Percentiles rank a stretch among this genome's conserved stretches.
Conservation (phyloP, 1,140 invertebrate genomes). For the Brachionus manjavacas region DNA sequence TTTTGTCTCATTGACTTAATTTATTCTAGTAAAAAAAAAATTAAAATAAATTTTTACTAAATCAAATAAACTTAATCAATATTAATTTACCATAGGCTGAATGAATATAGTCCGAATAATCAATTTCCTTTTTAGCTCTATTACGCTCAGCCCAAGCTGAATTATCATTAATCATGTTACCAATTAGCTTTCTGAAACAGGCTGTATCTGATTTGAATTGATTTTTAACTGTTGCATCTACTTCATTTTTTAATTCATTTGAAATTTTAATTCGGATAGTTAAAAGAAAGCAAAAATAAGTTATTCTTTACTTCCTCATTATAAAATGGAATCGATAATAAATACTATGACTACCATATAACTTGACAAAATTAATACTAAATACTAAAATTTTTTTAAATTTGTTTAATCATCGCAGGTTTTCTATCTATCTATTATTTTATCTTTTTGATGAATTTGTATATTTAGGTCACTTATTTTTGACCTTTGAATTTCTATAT, state of each 20-base stretch:
- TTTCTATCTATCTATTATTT: background rate
- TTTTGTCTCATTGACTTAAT: background rate
- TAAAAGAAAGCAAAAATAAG: background rate
- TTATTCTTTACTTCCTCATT: background rate
- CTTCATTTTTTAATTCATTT: background rate
- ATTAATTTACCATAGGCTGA: background rate
- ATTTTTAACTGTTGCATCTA: background rate
- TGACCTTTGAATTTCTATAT: background rate
- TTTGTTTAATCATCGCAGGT: background rate
- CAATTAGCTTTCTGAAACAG: background rate
- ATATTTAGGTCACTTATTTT: background rate
- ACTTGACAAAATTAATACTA: background rate
- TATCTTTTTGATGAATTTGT: background rate
- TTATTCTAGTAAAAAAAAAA: background rate
- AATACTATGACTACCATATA: background rate
- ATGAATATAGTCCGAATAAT: too few species aligned
- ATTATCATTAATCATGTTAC: background rate
- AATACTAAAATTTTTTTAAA: background rate
- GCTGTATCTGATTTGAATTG: background rate
- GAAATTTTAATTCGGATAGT: background rate
- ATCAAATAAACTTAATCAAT: background rate
- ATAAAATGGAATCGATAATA: background rate
- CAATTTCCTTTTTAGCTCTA: too few species aligned
- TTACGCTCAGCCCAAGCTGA: background rate
- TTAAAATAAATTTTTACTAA: background rate